These are phyloP conservation scores for Tenthredo scrophulariae DNA, from an alignment of 2,888 invertebrate species.

Conservation along the genomic window DNA sequence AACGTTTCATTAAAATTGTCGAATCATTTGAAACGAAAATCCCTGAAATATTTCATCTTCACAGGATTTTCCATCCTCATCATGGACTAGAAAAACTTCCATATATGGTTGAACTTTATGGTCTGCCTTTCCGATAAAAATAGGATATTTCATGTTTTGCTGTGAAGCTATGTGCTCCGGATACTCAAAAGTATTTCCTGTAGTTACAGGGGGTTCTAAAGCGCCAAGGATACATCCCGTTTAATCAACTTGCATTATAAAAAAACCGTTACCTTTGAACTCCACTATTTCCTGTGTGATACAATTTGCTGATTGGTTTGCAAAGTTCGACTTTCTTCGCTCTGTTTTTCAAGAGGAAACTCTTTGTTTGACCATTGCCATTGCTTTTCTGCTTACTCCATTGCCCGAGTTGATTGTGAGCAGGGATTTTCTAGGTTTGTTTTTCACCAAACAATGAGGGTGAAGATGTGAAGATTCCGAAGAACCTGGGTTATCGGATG, in stretches of 20 bases:
- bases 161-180: not conserved
- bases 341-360: not conserved
- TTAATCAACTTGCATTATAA: not conserved
- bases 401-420: not conserved
- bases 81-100: not conserved
- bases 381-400: not conserved
- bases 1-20: not conserved
- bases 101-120: not conserved
- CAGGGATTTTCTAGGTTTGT: not conserved
- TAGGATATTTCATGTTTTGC: not conserved
- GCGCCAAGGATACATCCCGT: not conserved
- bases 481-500: not conserved
- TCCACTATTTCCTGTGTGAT: not conserved
- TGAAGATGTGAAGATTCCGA: not conserved
- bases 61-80: not conserved
- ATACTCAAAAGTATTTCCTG: not conserved
- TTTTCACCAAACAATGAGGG: not conserved
- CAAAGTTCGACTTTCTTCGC: not conserved
- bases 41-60: not conserved
- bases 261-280: not conserved
- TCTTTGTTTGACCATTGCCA: not conserved
- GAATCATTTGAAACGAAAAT: not conserved
- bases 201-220: not conserved
- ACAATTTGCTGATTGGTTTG: conserved; percentile 7
- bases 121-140: not conserved